Evolutionary conservation across 2,888 invertebrate species (phyloP), one percentile per base, ranked within the genome.

Genomic region (Ophonus ardosiacus): DNA sequence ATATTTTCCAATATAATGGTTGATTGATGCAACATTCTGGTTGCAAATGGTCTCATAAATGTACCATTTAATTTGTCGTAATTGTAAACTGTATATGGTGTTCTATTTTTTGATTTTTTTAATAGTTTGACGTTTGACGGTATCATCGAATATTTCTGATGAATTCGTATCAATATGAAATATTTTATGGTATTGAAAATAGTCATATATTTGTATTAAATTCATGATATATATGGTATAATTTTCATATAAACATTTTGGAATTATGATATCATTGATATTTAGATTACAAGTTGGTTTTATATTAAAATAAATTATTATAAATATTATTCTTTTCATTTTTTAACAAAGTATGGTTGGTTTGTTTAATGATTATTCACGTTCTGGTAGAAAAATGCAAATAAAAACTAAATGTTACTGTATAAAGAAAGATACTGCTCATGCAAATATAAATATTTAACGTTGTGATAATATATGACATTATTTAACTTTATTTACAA

Each of bases 1-100:
- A 24, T 57, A 68, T 24, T 3, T 56, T 8, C 71, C 71, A 71
- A 15, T 65, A 31, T 7, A 15, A 15, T 4, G 38, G 57, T 5
- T 82, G 24, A 31, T 13, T 15, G 4, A 59, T 82, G 82, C 17
- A 82, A 31, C 17, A 82, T 82, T 51, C 71, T 82, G 4, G 82
- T 17, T 1, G 57, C 71, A 7, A 31, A 18, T 57, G 82, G 82
- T 17, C 82, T 43, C 1, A 17, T 10, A 57, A 57, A 82, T 17
- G 68, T 31, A 7, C 31, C 31, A 4, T 13, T 21, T 15, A 82
- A 17, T 31, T 24, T 15, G n/a, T 82, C 71, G 17, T 82, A 82
- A 18, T 82, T 82, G 38, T 57, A 82, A n/a, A 82, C 71, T 1
- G n/a, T 56, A 57, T 71, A 82, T 8, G 82, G 17, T 18, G 7